These are phyloP conservation scores for Lamellibrachia satsuma DNA, from an alignment of 2,888 invertebrate species.

Conservation along the genomic window DNA sequence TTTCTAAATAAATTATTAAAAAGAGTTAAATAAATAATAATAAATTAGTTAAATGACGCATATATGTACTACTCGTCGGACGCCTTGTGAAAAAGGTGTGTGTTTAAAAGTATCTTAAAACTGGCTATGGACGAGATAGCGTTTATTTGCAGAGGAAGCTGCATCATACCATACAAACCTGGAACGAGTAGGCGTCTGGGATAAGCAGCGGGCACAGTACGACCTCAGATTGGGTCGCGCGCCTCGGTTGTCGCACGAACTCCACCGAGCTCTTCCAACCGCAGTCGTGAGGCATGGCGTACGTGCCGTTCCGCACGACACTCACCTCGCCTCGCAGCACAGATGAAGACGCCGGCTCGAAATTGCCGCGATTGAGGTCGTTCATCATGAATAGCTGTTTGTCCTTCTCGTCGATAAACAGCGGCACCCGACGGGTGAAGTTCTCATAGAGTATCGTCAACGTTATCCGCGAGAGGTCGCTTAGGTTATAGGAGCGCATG, in stretches of 20 bases:
- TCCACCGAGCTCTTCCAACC: neutral
- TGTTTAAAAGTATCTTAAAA: neutral
- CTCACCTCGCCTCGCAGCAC: conserved; percentile 1
- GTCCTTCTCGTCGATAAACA: neutral
- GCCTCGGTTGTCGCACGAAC: neutral
- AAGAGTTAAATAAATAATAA: too few relatives aligned
- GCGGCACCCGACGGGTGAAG: neutral
- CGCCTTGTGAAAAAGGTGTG: too few relatives aligned
- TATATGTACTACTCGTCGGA: too few relatives aligned
- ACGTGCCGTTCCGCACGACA: conserved; percentile 23
- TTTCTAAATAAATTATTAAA: too few relatives aligned
- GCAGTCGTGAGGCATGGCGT: conserved; percentile 22
- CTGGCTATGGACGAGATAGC: neutral
- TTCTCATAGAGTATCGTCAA: neutral
- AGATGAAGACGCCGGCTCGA: neutral
- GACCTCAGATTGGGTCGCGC: neutral
- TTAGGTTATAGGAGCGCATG: neutral
- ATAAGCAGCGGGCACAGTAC: conserved; percentile 29
- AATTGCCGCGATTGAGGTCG: neutral
- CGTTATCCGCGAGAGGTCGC: conserved; percentile 17
- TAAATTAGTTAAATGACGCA: too few relatives aligned
- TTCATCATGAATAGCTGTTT: conserved; percentile 12
- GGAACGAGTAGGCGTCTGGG: conserved; percentile 30
- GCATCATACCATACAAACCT: neutral
- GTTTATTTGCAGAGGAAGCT: neutral